phyloP scores from a whole-genome alignment of 2,797 vertebrate genomes.

The Pitangus sulphuratus region DNA sequence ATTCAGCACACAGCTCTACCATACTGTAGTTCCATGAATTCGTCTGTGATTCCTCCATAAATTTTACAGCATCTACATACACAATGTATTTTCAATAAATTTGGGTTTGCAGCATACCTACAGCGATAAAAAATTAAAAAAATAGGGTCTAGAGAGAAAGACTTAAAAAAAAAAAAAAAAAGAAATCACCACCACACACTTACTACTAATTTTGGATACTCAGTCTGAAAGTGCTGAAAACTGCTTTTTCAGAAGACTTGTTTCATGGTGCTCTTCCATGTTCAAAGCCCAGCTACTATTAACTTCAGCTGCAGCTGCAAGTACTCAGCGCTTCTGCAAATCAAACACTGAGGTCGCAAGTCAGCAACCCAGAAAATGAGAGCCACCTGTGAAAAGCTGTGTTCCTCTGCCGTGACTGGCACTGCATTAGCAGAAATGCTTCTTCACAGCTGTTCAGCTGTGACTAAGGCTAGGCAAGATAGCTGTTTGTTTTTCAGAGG shows the following conservation, averaged over 20 bases:
- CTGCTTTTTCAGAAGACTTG: constrained; percentile 17
- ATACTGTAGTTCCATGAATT: background rate
- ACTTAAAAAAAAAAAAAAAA: rapidly evolving
- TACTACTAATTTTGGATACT: constrained; percentile 3
- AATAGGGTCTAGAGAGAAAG: background rate
- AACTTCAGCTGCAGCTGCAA: constrained; percentile 63
- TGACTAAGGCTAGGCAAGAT: background rate
- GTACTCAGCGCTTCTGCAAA: constrained; percentile 58
- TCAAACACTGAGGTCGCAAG: constrained; percentile 58
- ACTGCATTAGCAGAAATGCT: constrained; percentile 17
- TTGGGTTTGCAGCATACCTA: background rate
- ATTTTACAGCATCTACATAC: background rate
- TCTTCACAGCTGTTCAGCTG: constrained; percentile 37
- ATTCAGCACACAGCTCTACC: background rate
- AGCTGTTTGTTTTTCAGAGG: background rate
- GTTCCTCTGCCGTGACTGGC: background rate
- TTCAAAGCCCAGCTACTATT: constrained; percentile 44
- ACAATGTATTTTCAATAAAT: background rate
- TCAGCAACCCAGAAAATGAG: constrained; percentile 69
- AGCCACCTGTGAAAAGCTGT: constrained; percentile 54
- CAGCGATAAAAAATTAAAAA: background rate
- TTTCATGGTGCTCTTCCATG: background rate
- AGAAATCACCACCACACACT: background rate
- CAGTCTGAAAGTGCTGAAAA: constrained; percentile 51
- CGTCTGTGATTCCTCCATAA: background rate